These are phyloP conservation scores for Megaustenia siamemsis DNA, from an alignment of 2,888 invertebrate species.

Conservation along the genomic window DNA sequence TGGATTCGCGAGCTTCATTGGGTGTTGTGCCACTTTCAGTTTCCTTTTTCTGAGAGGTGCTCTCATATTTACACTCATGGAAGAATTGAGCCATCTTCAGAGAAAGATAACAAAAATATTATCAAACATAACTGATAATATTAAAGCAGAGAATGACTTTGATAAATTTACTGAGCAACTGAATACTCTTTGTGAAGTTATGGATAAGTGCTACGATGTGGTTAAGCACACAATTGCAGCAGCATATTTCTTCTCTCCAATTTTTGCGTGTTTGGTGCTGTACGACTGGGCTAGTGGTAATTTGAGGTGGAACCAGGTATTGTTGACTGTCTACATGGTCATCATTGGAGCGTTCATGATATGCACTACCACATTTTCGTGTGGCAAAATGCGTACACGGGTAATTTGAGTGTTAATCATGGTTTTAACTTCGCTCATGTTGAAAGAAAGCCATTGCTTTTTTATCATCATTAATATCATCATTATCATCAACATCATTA, in stretches of 20 bases:
- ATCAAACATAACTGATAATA: not conserved
- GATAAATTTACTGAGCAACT: not conserved
- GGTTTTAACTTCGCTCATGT: no score
- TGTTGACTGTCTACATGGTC: not conserved
- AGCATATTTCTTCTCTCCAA: not conserved
- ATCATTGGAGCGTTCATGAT: not conserved
- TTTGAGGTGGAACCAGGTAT: not conserved
- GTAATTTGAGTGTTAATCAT: not conserved
- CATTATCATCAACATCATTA: no score
- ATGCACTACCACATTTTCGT: not conserved
- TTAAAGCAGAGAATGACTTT: not conserved
- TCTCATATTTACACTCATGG: not conserved
- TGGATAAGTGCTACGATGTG: not conserved
- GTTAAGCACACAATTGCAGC: not conserved
- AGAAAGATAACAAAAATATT: not conserved
- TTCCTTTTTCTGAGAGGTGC: not conserved
- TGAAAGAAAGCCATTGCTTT: no score
- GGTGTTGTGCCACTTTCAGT: not conserved
- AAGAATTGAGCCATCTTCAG: not conserved
- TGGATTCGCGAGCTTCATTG: not conserved
- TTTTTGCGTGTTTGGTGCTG: not conserved
- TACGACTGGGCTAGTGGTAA: not conserved
- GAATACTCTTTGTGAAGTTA: not conserved
- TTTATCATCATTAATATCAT: no score
- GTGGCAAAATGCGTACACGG: not conserved